phyloP scores from a whole-genome alignment of 2,797 vertebrate species.

The Poecilia picta region DNA sequence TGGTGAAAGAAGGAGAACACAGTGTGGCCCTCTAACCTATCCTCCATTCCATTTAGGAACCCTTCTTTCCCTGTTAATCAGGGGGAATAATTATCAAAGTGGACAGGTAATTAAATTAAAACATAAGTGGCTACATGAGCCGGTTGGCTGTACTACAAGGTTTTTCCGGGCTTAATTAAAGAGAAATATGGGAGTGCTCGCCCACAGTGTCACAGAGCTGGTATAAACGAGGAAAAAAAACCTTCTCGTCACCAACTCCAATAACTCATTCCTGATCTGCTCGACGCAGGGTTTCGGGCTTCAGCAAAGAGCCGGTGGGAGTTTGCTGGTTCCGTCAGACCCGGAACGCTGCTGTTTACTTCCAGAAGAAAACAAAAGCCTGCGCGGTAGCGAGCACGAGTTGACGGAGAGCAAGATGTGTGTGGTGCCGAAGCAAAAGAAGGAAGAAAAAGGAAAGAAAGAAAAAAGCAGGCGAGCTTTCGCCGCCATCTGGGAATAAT shows the following conservation, averaged over 20 bases:
- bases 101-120: slow-evolving; percentile 89
- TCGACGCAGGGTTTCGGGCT: slow-evolving; percentile 33
- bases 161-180: slow-evolving; percentile 82
- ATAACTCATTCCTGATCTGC: slow-evolving; percentile 61
- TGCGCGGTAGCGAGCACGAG: slow-evolving; percentile 31
- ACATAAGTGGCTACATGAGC: slow-evolving; percentile 85
- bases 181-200: slow-evolving; percentile 81
- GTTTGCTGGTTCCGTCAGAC: slow-evolving; percentile 7
- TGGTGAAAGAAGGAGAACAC: slow-evolving; percentile 64
- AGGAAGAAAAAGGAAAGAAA: slow-evolving; percentile 4
- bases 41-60: slow-evolving; percentile 76
- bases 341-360: slow-evolving; percentile 51
- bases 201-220: slow-evolving; percentile 73
- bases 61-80: slow-evolving; percentile 82
- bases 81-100: slow-evolving; percentile 87
- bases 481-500: slow-evolving; percentile 78
- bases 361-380: slow-evolving; percentile 53
- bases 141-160: slow-evolving; percentile 80
- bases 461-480: slow-evolving; percentile 33
- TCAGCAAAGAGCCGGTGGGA: slow-evolving; percentile 4
- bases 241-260: slow-evolving; percentile 58
- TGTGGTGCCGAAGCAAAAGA: slow-evolving; percentile 42
- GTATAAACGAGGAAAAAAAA: slow-evolving; percentile 50
- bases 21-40: slow-evolving; percentile 64
- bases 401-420: slow-evolving; percentile 41